Evolutionary conservation across 2,797 vertebrate genomes (phyloP).

Genomic region (Champsocephalus gunnari): DNA sequence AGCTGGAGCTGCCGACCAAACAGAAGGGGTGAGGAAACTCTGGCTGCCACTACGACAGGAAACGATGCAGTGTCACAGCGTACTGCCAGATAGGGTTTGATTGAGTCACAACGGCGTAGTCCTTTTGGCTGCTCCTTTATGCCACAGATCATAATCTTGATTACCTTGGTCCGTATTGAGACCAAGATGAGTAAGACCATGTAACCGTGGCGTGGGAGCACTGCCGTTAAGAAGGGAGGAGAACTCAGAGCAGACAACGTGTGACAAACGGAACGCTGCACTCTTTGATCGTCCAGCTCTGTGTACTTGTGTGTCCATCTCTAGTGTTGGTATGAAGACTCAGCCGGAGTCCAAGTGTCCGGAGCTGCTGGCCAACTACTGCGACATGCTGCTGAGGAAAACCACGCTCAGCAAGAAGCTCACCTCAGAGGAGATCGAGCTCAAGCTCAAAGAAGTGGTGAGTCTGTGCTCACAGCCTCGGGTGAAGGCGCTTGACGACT

Average conservation of each 20-base stretch:
- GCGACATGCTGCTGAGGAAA: slow-evolving; percentile 98
- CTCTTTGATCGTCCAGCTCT: too few species aligned
- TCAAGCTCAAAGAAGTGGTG: slow-evolving; percentile 99
- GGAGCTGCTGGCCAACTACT: slow-evolving; percentile 98
- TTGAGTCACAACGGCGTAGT: neutral
- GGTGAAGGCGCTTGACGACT: too few species aligned
- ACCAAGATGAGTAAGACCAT: too few species aligned
- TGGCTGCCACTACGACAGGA: neutral
- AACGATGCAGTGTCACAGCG: fast-evolving
- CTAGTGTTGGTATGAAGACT: slow-evolving; percentile 95
- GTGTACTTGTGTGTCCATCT: neutral
- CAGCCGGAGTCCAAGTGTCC: slow-evolving; percentile 98
- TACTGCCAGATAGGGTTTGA: too few species aligned
- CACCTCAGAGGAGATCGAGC: slow-evolving; percentile 97
- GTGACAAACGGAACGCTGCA: too few species aligned
- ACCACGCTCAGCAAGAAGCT: slow-evolving; percentile 98
- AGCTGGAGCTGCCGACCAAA: slow-evolving; percentile 96
- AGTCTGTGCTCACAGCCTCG: slow-evolving; percentile 27
- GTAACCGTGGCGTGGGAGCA: too few species aligned
- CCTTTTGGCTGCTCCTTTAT: too few species aligned
- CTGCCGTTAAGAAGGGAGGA: too few species aligned
- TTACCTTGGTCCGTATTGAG: too few species aligned
- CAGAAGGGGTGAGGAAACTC: slow-evolving; percentile 92
- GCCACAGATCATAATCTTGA: too few species aligned
- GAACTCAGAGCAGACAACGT: too few species aligned